A percentile compares a stretch with the other conserved stretches of the same genome.
These are phyloP conservation scores for Pegea sp. DNA, from an alignment of 23 tunicate species.

Conservation along the genomic window DNA sequence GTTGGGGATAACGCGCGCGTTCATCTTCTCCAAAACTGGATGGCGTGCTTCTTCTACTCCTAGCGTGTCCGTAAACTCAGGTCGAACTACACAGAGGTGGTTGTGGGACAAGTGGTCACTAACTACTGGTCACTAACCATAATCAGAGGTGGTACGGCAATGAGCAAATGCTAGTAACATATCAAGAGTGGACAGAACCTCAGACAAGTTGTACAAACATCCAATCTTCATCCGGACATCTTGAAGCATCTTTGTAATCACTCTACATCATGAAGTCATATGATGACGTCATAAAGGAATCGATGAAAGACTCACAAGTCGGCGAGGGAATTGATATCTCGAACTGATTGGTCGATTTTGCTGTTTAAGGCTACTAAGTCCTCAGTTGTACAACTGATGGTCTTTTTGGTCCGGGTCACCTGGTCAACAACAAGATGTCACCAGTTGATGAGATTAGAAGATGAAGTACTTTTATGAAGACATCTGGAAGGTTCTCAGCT, in stretches of 20 bases:
- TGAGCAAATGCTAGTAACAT: slow-evolving; percentile 60
- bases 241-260: slow-evolving; percentile 17
- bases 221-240: slow-evolving; percentile 35
- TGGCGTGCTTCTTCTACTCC: slow-evolving; percentile 58
- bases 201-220: slow-evolving; percentile 70
- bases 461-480: slow-evolving; percentile 29
- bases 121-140: slow-evolving; percentile 21
- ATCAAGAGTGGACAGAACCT: slow-evolving; percentile 53
- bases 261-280: slow-evolving; percentile 3
- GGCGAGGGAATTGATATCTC: slow-evolving; percentile 39
- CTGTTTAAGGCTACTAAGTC: slow-evolving; percentile 38
- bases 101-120: not conserved
- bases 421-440: too few relatives aligned
- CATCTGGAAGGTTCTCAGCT: slow-evolving; percentile 16
- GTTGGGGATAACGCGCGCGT: slow-evolving; percentile 11
- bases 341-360: slow-evolving; percentile 24
- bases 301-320: slow-evolving; percentile 23
- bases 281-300: not conserved
- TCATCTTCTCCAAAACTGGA: slow-evolving; percentile 38
- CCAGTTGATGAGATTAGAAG: too few relatives aligned
- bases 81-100: slow-evolving; percentile 22
- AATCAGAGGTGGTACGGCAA: slow-evolving; percentile 25
- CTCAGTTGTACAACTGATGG: slow-evolving; percentile 44
- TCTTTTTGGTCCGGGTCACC: slow-evolving; percentile 43
- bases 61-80: slow-evolving; percentile 77